phyloP scores from a whole-genome alignment of 2,113 vertebrate species.

The Protomyctophum bolini region DNA sequence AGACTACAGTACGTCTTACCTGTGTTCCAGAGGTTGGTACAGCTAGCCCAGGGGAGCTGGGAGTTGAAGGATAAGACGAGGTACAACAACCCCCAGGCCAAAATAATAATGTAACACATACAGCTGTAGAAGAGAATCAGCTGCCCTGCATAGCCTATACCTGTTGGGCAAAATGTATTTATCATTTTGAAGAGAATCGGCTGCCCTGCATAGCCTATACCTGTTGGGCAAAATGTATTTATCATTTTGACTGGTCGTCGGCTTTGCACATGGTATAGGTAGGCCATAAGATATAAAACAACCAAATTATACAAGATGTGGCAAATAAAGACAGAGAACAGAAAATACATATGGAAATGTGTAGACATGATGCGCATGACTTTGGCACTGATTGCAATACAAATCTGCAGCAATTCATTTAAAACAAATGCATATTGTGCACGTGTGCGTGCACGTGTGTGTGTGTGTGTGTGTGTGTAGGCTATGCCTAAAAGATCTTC shows the following conservation, averaged over 20 bases:
- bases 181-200: slow-evolving; percentile 75
- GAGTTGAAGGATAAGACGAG: slow-evolving; percentile 88
- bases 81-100: slow-evolving; percentile 91
- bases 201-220: slow-evolving; percentile 87
- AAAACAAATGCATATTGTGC: too few species aligned
- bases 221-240: slow-evolving; percentile 63
- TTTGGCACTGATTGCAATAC: too few species aligned
- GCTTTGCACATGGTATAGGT: neutral
- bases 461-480: too few species aligned
- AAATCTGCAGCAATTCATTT: too few species aligned
- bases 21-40: slow-evolving; percentile 90
- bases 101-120: slow-evolving; percentile 88
- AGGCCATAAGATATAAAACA: too few species aligned
- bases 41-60: slow-evolving; percentile 88
- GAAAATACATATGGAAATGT: too few species aligned
- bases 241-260: neutral
- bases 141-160: slow-evolving; percentile 87
- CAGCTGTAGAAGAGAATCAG: slow-evolving; percentile 85
- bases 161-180: slow-evolving; percentile 60
- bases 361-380: too few species aligned
- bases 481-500: too few species aligned
- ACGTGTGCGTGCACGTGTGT: too few species aligned
- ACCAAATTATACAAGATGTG: too few species aligned
- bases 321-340: too few species aligned
- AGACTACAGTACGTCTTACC: slow-evolving; percentile 64